Conservation (phyloP, 2,113 vertebrate genomes). For the Todiramphus saurophagus region DNA sequence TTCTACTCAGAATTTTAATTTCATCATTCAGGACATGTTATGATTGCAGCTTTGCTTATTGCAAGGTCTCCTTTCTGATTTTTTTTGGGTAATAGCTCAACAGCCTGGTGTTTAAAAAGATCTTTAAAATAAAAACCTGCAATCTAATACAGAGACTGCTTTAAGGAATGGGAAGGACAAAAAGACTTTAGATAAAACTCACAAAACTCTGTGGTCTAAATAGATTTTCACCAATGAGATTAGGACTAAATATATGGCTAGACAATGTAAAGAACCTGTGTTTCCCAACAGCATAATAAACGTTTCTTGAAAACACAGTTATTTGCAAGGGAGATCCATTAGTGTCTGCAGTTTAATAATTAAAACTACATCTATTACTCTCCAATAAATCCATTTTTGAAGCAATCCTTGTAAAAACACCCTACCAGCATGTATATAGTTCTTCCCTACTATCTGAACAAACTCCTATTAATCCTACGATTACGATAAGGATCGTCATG, state of each 20-base stretch:
- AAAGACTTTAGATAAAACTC: not conserved
- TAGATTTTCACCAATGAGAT: not conserved
- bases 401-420: not conserved
- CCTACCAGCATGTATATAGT: not conserved
- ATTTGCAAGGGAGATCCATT: not conserved
- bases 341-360: not conserved
- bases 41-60: not conserved
- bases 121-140: not conserved
- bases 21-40: not conserved
- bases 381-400: not conserved
- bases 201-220: not conserved
- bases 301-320: not conserved
- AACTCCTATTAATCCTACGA: not conserved
- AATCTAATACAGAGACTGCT: not conserved
- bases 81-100: not conserved
- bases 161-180: not conserved
- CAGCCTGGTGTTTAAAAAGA: not conserved
- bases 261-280: not conserved
- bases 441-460: not conserved
- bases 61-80: not conserved
- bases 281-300: not conserved
- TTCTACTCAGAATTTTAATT: not conserved
- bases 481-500: not conserved
- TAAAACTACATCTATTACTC: not conserved
- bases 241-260: not conserved